These are phyloP conservation scores for Nanorana parkeri DNA, from an alignment of 2,113 vertebrate species.

Conservation along the genomic window DNA sequence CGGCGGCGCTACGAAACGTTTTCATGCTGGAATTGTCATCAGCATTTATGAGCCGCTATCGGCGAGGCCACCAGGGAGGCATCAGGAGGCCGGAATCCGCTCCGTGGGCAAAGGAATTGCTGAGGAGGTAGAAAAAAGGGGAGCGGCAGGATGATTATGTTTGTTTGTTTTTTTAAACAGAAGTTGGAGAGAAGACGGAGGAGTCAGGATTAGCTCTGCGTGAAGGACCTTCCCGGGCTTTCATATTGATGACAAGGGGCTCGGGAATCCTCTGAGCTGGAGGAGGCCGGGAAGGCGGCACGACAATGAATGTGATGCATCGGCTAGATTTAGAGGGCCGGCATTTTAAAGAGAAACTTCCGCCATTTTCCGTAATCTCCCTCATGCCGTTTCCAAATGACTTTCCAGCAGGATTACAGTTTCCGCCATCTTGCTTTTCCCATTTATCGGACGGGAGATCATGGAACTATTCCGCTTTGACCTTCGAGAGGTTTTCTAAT, in stretches of 20 bases:
- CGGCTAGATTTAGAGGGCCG: too few species aligned
- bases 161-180: constrained; percentile 36
- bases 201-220: constrained; percentile 12
- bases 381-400: too few species aligned
- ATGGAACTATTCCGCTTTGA: too few species aligned
- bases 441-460: too few species aligned
- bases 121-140: constrained; percentile 36
- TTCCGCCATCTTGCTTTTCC: too few species aligned
- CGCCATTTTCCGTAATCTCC: too few species aligned
- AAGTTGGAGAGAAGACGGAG: constrained; percentile 37
- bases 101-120: constrained; percentile 45
- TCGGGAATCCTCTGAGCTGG: background rate
- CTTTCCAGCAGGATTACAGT: too few species aligned
- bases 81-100: constrained; percentile 5
- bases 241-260: constrained; percentile 6
- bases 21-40: constrained; percentile 55
- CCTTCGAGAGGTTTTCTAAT: too few species aligned
- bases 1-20: constrained; percentile 45
- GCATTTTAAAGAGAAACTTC: too few species aligned
- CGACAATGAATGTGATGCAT: too few species aligned
- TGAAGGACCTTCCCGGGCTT: constrained; percentile 21
- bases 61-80: constrained; percentile 45
- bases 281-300: too few species aligned
- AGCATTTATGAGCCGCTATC: constrained; percentile 54
- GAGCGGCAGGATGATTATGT: constrained; percentile 20